Evolutionary conservation across 2,113 vertebrate genomes (phyloP).

Genomic region (Pteronura brasiliensis): DNA sequence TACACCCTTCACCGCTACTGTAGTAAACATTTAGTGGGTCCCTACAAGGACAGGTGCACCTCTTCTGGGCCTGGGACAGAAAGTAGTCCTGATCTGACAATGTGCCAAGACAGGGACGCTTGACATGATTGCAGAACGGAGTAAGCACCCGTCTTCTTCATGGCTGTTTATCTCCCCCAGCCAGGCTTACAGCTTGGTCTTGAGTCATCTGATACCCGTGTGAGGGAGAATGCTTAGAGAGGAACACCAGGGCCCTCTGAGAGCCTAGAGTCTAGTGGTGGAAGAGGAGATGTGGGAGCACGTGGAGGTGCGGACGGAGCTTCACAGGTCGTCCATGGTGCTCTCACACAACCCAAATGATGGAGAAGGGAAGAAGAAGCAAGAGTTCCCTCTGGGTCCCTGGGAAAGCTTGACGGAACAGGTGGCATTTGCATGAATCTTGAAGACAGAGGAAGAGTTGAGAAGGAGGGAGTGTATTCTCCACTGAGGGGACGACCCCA

Average conservation of each 20-base stretch:
- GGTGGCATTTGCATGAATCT: background rate
- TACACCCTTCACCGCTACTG: background rate
- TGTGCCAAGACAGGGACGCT: no score
- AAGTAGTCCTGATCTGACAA: background rate
- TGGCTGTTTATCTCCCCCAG: background rate
- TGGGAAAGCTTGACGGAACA: background rate
- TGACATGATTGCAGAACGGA: background rate
- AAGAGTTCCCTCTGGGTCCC: background rate
- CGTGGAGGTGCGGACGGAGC: fast-evolving
- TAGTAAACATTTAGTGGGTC: background rate
- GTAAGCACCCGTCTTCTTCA: fast-evolving
- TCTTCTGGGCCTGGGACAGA: background rate
- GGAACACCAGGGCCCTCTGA: background rate
- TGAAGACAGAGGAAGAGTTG: background rate
- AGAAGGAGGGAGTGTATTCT: background rate
- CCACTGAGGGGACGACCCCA: background rate
- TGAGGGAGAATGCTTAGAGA: fast-evolving
- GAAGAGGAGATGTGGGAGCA: background rate
- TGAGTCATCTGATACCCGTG: fast-evolving
- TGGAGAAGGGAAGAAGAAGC: background rate
- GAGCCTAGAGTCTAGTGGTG: background rate
- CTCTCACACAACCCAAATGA: background rate
- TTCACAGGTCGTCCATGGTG: background rate
- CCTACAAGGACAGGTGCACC: background rate
- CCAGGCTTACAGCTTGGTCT: background rate